Evolutionary conservation across 2,113 vertebrate genomes (phyloP).

Genomic region (Plotosus lineatus): DNA sequence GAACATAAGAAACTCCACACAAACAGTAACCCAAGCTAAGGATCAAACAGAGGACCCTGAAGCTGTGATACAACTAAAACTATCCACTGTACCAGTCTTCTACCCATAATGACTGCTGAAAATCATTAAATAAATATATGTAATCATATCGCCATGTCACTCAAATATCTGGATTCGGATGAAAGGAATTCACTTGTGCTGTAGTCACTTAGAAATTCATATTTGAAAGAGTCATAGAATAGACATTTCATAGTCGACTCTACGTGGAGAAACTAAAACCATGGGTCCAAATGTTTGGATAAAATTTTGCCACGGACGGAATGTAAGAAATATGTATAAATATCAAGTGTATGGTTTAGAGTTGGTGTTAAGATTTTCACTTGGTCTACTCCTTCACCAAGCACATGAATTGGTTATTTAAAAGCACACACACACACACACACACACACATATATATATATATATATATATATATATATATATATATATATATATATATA

Average conservation of each 20-base stretch:
- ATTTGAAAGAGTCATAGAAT: background rate
- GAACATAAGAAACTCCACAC: background rate
- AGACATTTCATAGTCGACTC: background rate
- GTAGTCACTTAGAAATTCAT: background rate
- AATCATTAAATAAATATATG: slow-evolving; percentile 13
- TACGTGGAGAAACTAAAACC: background rate
- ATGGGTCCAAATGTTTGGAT: slow-evolving; percentile 14
- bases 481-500: too few species aligned
- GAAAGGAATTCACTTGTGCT: background rate
- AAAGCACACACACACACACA: too few species aligned
- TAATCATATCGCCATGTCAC: background rate
- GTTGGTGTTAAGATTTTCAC: background rate
- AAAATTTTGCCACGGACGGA: background rate
- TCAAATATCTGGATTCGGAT: background rate
- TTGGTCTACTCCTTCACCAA: too few species aligned
- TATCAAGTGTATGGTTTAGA: background rate
- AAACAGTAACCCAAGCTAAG: slow-evolving; percentile 9
- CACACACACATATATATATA: too few species aligned
- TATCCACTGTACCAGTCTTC: background rate
- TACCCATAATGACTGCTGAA: background rate
- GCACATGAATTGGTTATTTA: too few species aligned
- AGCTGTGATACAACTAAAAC: background rate
- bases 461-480: too few species aligned
- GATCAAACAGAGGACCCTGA: background rate
- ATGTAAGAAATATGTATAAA: background rate